A percentile compares a stretch with the other conserved stretches of the same genome.
These are phyloP conservation scores for Campylomormyrus tamandua DNA, from an alignment of 2,113 vertebrate genomes.

Conservation along the genomic window DNA sequence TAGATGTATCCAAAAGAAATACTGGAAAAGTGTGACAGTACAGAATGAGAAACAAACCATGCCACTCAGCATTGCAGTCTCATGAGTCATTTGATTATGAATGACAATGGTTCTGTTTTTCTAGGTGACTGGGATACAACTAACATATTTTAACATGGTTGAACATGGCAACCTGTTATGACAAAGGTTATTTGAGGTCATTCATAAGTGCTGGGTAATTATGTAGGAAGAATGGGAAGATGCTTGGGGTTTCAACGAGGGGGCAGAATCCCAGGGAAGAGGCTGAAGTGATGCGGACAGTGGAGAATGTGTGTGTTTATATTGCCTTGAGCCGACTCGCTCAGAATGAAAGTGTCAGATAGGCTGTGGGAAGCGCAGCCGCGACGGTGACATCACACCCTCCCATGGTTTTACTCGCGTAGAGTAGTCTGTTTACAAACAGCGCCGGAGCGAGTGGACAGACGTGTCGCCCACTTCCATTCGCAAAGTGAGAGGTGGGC, in stretches of 20 bases:
- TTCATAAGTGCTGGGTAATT: neutral
- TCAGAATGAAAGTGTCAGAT: neutral
- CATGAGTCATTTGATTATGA: neutral
- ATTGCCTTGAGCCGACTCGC: neutral
- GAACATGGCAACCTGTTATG: neutral
- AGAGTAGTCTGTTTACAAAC: conserved; percentile 5
- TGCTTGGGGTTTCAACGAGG: neutral
- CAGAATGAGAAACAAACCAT: neutral
- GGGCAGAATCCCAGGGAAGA: neutral
- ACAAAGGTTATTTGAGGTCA: neutral
- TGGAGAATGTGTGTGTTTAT: neutral
- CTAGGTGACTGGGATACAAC: neutral
- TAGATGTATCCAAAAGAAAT: neutral
- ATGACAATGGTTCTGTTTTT: neutral
- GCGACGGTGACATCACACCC: neutral
- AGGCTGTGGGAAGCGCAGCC: neutral
- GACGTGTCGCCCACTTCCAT: neutral
- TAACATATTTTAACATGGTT: neutral
- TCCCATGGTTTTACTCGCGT: neutral
- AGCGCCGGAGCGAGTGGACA: neutral
- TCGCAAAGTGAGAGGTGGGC: neutral
- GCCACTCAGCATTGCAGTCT: neutral
- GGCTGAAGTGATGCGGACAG: neutral
- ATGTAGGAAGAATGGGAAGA: neutral
- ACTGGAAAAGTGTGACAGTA: neutral